Percentiles rank a stretch among this genome's conserved stretches.
phyloP scores from a whole-genome alignment of 2,797 vertebrate species.

The Mus spretus region DNA sequence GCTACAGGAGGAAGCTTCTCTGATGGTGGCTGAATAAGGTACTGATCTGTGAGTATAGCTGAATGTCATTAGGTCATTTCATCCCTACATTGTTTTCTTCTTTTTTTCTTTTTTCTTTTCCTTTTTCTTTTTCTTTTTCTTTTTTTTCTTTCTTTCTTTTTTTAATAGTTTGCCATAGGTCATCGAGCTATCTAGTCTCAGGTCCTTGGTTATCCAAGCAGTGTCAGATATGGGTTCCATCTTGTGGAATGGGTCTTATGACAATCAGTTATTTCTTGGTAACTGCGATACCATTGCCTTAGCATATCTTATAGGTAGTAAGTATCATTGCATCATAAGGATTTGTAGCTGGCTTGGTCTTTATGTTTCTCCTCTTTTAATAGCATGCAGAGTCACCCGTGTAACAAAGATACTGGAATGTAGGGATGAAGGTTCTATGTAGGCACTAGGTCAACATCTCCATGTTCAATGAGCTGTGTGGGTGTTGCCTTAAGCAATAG shows the following conservation, averaged over 20 bases:
- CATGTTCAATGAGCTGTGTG: background rate
- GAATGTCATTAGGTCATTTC: background rate
- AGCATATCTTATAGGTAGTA: background rate
- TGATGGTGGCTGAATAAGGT: background rate
- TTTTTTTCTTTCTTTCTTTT: no score
- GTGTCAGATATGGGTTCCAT: background rate
- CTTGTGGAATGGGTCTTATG: background rate
- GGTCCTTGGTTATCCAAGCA: background rate
- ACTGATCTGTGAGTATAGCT: no score
- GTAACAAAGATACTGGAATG: background rate
- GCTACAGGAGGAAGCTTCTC: background rate
- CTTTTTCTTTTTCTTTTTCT: no score
- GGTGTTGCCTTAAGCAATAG: background rate
- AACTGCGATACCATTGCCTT: background rate
- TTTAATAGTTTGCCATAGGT: background rate
- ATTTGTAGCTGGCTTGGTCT: background rate
- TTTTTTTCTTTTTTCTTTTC: no score
- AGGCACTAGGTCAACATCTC: background rate
- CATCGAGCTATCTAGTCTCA: background rate
- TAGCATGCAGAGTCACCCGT: background rate
- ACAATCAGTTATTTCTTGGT: background rate
- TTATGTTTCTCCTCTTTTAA: background rate
- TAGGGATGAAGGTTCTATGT: no score
- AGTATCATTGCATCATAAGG: background rate
- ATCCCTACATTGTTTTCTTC: no score